These are phyloP conservation scores for Prosopocoilus inquinatus DNA, from an alignment of 2,888 invertebrate genomes.

Conservation along the genomic window DNA sequence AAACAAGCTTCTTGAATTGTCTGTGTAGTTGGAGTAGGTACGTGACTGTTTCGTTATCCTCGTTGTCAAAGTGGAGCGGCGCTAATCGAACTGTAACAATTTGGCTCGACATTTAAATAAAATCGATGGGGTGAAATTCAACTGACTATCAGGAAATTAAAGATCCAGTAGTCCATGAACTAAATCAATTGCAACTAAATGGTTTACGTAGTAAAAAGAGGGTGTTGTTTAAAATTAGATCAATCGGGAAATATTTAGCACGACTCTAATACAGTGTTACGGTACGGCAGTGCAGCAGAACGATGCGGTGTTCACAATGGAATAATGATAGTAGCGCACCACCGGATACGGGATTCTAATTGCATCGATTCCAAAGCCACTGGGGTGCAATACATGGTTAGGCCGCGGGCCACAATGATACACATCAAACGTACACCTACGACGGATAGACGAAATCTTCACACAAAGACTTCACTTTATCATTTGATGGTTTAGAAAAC, in stretches of 20 bases:
- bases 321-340: not conserved
- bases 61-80: slow-evolving; percentile 19
- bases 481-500: slow-evolving; percentile 33
- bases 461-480: slow-evolving; percentile 32
- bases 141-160: slow-evolving; percentile 32
- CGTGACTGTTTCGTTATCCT: slow-evolving; percentile 17
- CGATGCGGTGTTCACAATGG: slow-evolving; percentile 1
- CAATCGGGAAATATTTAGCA: slow-evolving; percentile 23
- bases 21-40: slow-evolving; percentile 5
- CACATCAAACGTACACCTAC: slow-evolving; percentile 28
- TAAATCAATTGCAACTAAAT: slow-evolving; percentile 28
- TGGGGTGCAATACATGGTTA: slow-evolving; percentile 28
- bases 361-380: slow-evolving; percentile 34
- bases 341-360: slow-evolving; percentile 30
- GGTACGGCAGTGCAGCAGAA: not conserved
- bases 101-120: slow-evolving; percentile 30
- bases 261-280: slow-evolving; percentile 15
- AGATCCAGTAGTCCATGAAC: slow-evolving; percentile 30
- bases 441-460: slow-evolving; percentile 31
- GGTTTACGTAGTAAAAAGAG: slow-evolving; percentile 22
- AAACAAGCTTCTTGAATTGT: slow-evolving; percentile 11
- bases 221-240: slow-evolving; percentile 26
- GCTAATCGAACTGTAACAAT: slow-evolving; percentile 31
- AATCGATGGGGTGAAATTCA: slow-evolving; percentile 28
- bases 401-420: slow-evolving; percentile 25